Percentiles rank a stretch among this genome's conserved stretches.
phyloP scores from a whole-genome alignment of 2,888 invertebrate species.

The Plutella xylostella region DNA sequence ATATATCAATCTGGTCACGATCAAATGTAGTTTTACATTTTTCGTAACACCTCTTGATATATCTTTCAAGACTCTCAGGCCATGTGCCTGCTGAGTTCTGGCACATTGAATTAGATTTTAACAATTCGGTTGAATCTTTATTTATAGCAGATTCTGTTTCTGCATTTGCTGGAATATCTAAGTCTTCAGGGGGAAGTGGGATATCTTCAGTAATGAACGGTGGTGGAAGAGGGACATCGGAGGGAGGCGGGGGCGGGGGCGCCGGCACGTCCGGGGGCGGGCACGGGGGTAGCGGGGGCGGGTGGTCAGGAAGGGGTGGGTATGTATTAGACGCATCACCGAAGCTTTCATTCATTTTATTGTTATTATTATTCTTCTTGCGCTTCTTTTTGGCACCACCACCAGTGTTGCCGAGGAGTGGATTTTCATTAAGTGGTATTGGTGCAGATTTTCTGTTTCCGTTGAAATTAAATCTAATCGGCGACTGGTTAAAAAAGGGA shows the following conservation, averaged over 20 bases:
- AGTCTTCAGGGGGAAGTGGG: constrained; percentile 43
- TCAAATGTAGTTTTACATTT: constrained; percentile 90
- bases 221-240: constrained; percentile 54
- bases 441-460: constrained; percentile 48
- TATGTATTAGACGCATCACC: constrained; percentile 35
- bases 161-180: constrained; percentile 20
- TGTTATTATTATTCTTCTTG: constrained; percentile 77
- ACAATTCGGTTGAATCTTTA: constrained; percentile 36
- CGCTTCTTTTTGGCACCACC: constrained; percentile 80
- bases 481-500: constrained; percentile 53
- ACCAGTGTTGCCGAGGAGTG: constrained; percentile 38
- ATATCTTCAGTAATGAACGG: constrained; percentile 55
- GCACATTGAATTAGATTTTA: constrained; percentile 42
- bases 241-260: constrained; percentile 31
- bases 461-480: constrained; percentile 61
- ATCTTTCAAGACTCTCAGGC: constrained; percentile 85
- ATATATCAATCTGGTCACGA: constrained; percentile 94
- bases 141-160: constrained; percentile 31
- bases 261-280: constrained; percentile 57
- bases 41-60: constrained; percentile 92
- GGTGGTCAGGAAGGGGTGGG: constrained; percentile 70
- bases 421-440: constrained; percentile 50
- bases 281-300: constrained; percentile 63
- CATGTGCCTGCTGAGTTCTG: constrained; percentile 71
- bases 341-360: constrained; percentile 67